Percentiles rank a stretch among this genome's conserved stretches.
Conservation (phyloP, 2,797 vertebrate species). For the Danio aesculapii region DNA sequence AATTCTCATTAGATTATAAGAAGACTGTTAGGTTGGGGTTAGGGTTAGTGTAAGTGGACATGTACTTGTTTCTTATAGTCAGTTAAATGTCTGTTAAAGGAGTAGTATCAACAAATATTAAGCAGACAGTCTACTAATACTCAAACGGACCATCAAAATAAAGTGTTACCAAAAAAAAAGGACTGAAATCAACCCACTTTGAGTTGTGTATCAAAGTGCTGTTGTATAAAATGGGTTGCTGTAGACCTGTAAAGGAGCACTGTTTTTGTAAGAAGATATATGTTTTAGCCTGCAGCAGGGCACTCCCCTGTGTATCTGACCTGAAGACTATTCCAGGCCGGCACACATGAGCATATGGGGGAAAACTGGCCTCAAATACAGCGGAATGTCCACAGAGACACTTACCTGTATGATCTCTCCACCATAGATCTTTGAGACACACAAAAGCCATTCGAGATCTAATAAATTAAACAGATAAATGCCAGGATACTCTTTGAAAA, state of each 20-base stretch:
- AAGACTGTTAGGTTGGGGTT: too few species aligned
- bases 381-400: slow-evolving; percentile 18
- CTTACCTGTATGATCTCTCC: slow-evolving; percentile 46
- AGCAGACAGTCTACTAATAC: too few species aligned
- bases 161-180: too few species aligned
- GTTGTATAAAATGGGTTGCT: background rate
- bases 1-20: too few species aligned
- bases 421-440: slow-evolving; percentile 36
- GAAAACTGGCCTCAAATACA: slow-evolving; percentile 25
- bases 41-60: too few species aligned
- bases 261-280: slow-evolving; percentile 55
- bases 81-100: too few species aligned
- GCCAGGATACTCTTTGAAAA: background rate
- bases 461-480: slow-evolving; percentile 19
- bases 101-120: too few species aligned
- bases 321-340: slow-evolving; percentile 54
- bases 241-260: slow-evolving; percentile 2
- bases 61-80: too few species aligned
- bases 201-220: background rate
- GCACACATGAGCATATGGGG: slow-evolving; percentile 23
- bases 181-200: background rate
- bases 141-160: too few species aligned
- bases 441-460: background rate
- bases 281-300: slow-evolving; percentile 38
- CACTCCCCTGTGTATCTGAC: slow-evolving; percentile 23